Base-by-base conservation (phyloP, 2,888 invertebrate species). In the Horisme vitalbata region DNA sequence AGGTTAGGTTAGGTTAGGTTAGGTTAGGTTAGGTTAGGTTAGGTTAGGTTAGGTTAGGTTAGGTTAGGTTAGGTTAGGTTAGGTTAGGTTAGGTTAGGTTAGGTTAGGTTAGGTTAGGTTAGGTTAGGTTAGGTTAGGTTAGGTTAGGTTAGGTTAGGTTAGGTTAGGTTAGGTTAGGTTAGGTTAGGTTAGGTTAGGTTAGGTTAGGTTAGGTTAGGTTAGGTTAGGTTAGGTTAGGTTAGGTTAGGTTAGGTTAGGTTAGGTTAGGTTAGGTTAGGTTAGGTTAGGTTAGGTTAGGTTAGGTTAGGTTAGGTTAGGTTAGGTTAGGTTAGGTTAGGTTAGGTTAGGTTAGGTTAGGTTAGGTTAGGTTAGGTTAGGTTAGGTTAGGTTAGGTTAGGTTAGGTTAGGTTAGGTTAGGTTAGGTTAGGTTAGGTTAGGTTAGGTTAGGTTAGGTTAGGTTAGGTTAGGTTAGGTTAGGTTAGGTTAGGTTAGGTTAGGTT, bases 1-100 rank as follows among this genome's bases (percentile, higher is more conserved):
- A 24, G 24, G 24, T 24, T 24, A 24, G 24, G 24, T 24, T 24
- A 24, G 24, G 24, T 24, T 24, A 24, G 24, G 24, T 24, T 24
- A 24, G 24, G 24, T 24, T 24, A 24, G 24, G 24, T 24, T 24
- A 24, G 24, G 24, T 24, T 24, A 24, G 24, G 24, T 24, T 24
- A 24, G 24, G 24, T 24, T 24, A 24, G 24, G 24, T 24, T 24
- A 24, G 24, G 24, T 24, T 24, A 24, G 24, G 24, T 24, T 24
- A 24, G 24, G 24, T 24, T 24, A 24, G 24, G 24, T 24, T 24
- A 24, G 24, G 24, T 24, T 24, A 24, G 24, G 24, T 24, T 24
- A 24, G 24, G 24, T 24, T 24, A 24, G 24, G 24, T 24, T 24
- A 24, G 24, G 24, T 24, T 24, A 24, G 24, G 24, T 24, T 24